phyloP scores from a whole-genome alignment of 35 echinoderm and acorn worm genomes.

The Heliocidaris tuberculata region DNA sequence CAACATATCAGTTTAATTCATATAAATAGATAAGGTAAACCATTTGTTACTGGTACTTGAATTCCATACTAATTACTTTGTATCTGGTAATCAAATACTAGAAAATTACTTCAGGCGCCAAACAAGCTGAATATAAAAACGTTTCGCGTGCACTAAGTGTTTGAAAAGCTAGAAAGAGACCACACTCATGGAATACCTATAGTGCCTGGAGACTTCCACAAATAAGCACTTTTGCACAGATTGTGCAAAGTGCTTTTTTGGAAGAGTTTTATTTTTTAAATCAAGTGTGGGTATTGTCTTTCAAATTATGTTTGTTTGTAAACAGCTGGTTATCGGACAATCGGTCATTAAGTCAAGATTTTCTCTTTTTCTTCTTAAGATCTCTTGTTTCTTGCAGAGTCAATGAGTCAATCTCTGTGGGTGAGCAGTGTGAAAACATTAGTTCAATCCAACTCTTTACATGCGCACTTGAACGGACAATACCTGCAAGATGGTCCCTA shows the following conservation, averaged over 20 bases:
- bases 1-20: background rate
- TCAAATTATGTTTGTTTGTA: slow-evolving; percentile 38
- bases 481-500: background rate
- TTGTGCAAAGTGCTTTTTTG: background rate
- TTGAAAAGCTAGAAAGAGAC: background rate
- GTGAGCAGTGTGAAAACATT: background rate
- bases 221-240: background rate
- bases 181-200: background rate
- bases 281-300: slow-evolving; percentile 17
- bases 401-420: background rate
- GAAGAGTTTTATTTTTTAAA: background rate
- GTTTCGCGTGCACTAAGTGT: background rate
- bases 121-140: background rate
- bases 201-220: background rate
- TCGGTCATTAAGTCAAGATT: background rate
- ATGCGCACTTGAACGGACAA: slow-evolving; percentile 25
- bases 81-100: background rate
- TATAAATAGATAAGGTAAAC: background rate
- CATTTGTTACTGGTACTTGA: background rate
- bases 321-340: slow-evolving; percentile 17
- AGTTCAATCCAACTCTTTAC: background rate
- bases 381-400: background rate
- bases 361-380: background rate
- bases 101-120: background rate
- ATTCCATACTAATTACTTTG: background rate